Evolutionary conservation across 2,888 invertebrate species (phyloP).

Genomic region (Drosophila rubida): DNA sequence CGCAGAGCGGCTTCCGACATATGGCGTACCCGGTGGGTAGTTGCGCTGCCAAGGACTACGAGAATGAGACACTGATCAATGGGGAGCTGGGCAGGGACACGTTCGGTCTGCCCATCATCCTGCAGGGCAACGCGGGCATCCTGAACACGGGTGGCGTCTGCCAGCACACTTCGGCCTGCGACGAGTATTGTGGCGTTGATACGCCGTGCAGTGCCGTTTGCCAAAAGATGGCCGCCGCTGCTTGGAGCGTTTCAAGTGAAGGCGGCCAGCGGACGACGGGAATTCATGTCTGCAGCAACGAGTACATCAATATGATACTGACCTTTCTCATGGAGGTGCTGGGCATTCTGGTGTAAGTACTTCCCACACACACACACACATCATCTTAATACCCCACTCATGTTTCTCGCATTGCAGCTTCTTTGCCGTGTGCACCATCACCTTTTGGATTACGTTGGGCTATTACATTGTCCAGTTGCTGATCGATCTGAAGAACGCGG

Average conservation of each 20-base stretch:
- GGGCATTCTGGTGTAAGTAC: conserved; percentile 56
- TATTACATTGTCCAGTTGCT: conserved; percentile 54
- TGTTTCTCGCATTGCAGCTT: too few species aligned
- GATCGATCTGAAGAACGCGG: conserved; percentile 56
- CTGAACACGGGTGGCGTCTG: conserved; percentile 14
- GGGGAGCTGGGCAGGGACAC: conserved; percentile 38
- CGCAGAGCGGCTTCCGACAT: background rate
- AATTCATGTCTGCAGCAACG: conserved; percentile 30
- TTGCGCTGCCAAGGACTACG: conserved; percentile 6
- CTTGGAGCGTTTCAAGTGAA: background rate
- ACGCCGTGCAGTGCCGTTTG: conserved; percentile 35
- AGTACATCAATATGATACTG: conserved; percentile 40
- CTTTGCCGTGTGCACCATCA: conserved; percentile 64
- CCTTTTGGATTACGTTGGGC: conserved; percentile 73
- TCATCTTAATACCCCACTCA: too few species aligned
- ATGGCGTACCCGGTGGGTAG: background rate
- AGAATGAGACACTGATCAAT: background rate
- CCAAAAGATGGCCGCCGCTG: background rate
- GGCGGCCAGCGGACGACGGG: conserved; percentile 7
- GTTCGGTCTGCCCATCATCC: conserved; percentile 20
- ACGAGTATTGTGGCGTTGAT: conserved; percentile 40
- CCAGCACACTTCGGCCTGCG: conserved; percentile 17
- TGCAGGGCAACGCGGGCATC: conserved; percentile 30
- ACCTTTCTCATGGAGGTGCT: conserved; percentile 58
- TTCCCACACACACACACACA: too few species aligned